Conservation (phyloP, 2,888 invertebrate genomes). For the Hypomecis punctinalis region DNA sequence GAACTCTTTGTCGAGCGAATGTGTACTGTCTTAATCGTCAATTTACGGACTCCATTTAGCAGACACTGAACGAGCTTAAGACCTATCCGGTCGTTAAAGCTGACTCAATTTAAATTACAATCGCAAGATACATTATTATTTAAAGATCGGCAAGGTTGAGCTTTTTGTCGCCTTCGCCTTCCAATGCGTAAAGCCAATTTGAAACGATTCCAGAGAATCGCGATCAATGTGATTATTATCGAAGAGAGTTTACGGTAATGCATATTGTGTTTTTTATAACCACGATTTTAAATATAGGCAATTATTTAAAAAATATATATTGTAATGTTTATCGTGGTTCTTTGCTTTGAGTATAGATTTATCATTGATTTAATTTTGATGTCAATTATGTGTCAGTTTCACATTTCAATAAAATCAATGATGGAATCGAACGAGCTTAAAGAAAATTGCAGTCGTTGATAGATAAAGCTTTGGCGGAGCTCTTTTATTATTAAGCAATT, state of each 20-base stretch:
- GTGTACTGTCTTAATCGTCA: constrained; percentile 74
- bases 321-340: too few species aligned
- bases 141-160: constrained; percentile 44
- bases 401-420: too few species aligned
- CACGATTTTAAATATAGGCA: background rate
- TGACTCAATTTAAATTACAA: constrained; percentile 62
- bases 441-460: background rate
- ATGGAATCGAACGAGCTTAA: too few species aligned
- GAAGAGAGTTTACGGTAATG: background rate
- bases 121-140: constrained; percentile 59
- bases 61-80: constrained; percentile 50
- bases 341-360: too few species aligned
- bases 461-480: too few species aligned
- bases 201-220: constrained; percentile 27
- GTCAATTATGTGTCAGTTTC: too few species aligned
- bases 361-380: too few species aligned
- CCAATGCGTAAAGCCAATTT: constrained; percentile 27
- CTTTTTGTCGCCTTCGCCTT: constrained; percentile 47
- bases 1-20: constrained; percentile 67
- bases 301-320: too few species aligned
- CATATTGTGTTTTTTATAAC: background rate
- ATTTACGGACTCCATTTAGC: constrained; percentile 70
- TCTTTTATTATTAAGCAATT: constrained; percentile 11
- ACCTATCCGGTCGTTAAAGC: constrained; percentile 61
- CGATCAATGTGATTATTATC: constrained; percentile 21